Percentiles rank a stretch among this genome's conserved stretches.
Evolutionary conservation across 2,113 vertebrate genomes (phyloP).

Genomic region (Indri indri): DNA sequence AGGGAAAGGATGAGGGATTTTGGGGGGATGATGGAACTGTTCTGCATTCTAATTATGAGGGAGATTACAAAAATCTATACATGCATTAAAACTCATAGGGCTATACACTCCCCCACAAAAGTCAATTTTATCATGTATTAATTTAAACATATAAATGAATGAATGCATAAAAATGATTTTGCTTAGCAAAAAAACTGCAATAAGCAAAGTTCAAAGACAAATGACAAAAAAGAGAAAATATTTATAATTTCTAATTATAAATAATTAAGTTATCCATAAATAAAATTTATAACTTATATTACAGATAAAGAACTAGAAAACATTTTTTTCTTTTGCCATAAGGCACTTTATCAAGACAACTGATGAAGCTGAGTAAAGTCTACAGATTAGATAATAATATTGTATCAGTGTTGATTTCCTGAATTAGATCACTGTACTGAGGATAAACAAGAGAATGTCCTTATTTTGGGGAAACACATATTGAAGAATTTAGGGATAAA

Average conservation of each 20-base stretch:
- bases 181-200: neutral
- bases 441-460: neutral
- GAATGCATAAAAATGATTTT: neutral
- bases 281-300: neutral
- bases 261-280: too few relatives aligned
- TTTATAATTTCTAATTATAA: neutral
- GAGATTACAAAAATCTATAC: neutral
- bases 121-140: neutral
- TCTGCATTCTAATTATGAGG: neutral
- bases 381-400: neutral
- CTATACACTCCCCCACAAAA: neutral
- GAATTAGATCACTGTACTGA: neutral
- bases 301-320: conserved; percentile 24
- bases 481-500: conserved; percentile 17
- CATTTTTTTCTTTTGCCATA: conserved; percentile 6
- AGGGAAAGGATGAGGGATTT: neutral
- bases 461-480: neutral
- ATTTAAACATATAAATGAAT: neutral
- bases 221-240: neutral
- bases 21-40: neutral
- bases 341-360: neutral
- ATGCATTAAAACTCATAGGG: neutral
- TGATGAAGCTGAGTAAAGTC: neutral
- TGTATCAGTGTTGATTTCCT: neutral
- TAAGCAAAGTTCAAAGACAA: conserved; percentile 15